phyloP scores from a whole-genome alignment of 1,140 invertebrate species.

The Drosophila subpulchrella region DNA sequence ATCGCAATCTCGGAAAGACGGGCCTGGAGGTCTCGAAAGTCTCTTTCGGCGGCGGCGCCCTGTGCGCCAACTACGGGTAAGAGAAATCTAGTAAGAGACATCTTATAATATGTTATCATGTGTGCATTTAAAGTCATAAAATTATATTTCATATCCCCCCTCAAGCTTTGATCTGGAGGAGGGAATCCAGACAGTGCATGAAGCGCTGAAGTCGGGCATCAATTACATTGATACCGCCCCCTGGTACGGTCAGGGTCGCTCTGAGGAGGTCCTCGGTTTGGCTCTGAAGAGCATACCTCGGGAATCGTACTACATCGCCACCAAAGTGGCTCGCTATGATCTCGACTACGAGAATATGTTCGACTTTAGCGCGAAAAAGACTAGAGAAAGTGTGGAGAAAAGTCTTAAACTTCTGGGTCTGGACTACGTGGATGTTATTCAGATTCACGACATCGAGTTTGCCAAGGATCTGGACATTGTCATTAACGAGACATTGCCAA shows the following conservation, averaged over 20 bases:
- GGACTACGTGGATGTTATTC: conserved; percentile 94
- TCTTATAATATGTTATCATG: too few species aligned
- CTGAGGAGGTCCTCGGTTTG: conserved; percentile 93
- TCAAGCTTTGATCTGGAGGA: conserved; percentile 87
- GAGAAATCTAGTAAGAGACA: conserved; percentile 1
- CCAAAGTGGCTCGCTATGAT: conserved; percentile 95
- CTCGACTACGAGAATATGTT: conserved; percentile 91
- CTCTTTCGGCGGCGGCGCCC: conserved; percentile 85
- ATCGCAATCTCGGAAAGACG: conserved; percentile 86
- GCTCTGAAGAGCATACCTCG: conserved; percentile 92
- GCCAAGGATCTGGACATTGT: conserved; percentile 91
- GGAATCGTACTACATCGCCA: conserved; percentile 93
- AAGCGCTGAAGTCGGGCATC: conserved; percentile 92
- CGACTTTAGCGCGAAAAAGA: conserved; percentile 93
- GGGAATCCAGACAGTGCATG: conserved; percentile 88
- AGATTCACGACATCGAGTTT: conserved; percentile 97
- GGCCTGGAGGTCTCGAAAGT: conserved; percentile 86
- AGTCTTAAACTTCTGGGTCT: conserved; percentile 91
- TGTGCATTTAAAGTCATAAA: not conserved
- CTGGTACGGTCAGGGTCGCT: conserved; percentile 95
- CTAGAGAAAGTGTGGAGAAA: conserved; percentile 90
- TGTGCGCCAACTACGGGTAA: conserved; percentile 65
- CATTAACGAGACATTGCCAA: conserved; percentile 94
- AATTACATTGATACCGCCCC: conserved; percentile 97
- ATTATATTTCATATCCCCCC: not conserved